phyloP scores from a whole-genome alignment of 2,888 invertebrate species.

The Apeira syringaria region DNA sequence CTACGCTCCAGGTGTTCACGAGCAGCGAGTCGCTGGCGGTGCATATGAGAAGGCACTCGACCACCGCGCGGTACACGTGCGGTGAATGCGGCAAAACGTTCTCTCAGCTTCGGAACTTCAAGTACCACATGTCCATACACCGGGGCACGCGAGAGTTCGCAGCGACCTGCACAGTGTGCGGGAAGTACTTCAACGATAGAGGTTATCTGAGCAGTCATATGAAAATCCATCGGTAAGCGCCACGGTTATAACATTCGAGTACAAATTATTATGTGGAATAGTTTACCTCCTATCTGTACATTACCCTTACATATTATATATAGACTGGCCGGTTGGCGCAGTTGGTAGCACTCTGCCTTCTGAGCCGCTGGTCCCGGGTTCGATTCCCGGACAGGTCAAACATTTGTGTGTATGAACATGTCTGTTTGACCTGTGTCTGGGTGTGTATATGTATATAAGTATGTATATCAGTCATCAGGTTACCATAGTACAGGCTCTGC shows the following conservation, averaged over 20 bases:
- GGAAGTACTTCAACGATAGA: constrained; percentile 92
- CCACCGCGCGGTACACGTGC: constrained; percentile 84
- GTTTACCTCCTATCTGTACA: too few relatives aligned
- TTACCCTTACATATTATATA: too few relatives aligned
- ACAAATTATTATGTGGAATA: too few relatives aligned
- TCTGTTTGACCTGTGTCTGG: too few relatives aligned
- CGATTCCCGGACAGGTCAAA: too few relatives aligned
- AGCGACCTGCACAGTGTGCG: constrained; percentile 86
- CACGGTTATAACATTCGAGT: neutral
- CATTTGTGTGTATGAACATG: too few relatives aligned
- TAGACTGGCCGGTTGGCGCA: too few relatives aligned
- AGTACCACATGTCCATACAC: constrained; percentile 92
- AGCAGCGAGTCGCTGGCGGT: constrained; percentile 41
- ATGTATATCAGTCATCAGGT: too few relatives aligned
- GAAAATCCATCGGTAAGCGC: constrained; percentile 88
- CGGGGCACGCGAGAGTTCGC: constrained; percentile 93
- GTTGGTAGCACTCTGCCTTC: too few relatives aligned
- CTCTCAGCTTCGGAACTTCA: constrained; percentile 92
- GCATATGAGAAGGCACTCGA: constrained; percentile 51
- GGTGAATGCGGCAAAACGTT: constrained; percentile 91
- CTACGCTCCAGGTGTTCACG: constrained; percentile 48
- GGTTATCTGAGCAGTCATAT: constrained; percentile 93
- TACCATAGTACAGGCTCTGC: too few relatives aligned
- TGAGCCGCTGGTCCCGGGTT: too few relatives aligned
- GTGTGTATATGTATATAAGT: too few relatives aligned